Base-by-base conservation (phyloP, 2,797 vertebrate species). In the Pelochelys cantorii region DNA sequence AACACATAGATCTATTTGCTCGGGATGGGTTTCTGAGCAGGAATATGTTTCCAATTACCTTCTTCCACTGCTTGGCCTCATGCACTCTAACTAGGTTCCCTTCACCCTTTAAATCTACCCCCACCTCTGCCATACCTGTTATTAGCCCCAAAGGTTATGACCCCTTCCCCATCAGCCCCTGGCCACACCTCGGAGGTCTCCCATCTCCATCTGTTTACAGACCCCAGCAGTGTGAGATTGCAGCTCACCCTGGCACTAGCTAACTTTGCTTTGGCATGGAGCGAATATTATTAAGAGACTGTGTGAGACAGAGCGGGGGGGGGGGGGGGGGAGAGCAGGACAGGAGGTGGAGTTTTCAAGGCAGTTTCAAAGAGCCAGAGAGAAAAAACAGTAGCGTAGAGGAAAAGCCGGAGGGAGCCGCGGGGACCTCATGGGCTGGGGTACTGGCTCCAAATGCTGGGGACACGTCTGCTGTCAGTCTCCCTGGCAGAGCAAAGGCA, bases 11-110 rank as follows among this genome's bases (percentile, higher is more conserved):
- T n/a, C 62, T 68, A n/a, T 68, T 68, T 48, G 42, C 42, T 48
- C 42, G 7, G 65, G 65, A 71, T n/a, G 62, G 15, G 9, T 34
- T 34, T 20, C 65, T 34, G 56, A 87, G 57, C 48, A 29, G 52
- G 52, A 93, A 93, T 77, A 20, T 84, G 88, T 87, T 87, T 93
- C 84, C 88, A 81, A 84, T 93, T 93, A 93, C 81, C 84, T 81
- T 13, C 55, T 81, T 85, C 88, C 37, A 42, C 82, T 53, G 56
- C 34, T 81, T 65, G 78, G 82, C 88, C 77, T 48, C 79, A 48
- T 18, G 53, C 53, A 22, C 68, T 78, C 68, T 53, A 87, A 82
- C 68, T 57, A 85, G 79, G 86, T 68, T 56, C 62, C 68, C 59
- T 65, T 59, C 83, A 37, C 68, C 48, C 62, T 56, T 81, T 25